Conservation (phyloP, 2,113 vertebrate species). For the Acinonyx jubatus region DNA sequence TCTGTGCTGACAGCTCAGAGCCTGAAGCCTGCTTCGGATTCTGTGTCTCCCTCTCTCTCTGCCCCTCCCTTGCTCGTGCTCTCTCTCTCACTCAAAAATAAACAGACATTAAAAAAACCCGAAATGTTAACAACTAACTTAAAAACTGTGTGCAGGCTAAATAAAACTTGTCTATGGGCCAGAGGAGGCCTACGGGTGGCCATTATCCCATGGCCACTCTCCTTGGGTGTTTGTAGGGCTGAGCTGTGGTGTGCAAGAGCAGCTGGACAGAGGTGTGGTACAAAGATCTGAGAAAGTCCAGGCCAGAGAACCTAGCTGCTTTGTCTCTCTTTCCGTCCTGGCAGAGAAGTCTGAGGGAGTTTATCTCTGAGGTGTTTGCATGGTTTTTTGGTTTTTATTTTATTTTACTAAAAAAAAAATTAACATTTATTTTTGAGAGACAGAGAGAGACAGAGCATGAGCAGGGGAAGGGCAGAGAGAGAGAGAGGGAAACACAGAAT, state of each 20-base stretch:
- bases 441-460: too few species aligned
- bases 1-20: too few species aligned
- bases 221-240: not conserved
- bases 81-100: too few species aligned
- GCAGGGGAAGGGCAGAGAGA: too few species aligned
- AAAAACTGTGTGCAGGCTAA: not conserved
- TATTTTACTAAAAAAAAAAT: too few species aligned
- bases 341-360: not conserved
- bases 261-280: not conserved
- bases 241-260: not conserved
- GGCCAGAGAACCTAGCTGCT: not conserved
- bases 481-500: too few species aligned
- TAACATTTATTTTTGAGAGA: too few species aligned
- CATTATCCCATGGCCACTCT: not conserved
- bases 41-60: too few species aligned
- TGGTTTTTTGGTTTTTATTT: not conserved
- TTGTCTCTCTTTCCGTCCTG: not conserved
- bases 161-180: not conserved
- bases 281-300: not conserved
- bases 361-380: not conserved
- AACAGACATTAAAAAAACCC: too few species aligned
- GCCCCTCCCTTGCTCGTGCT: too few species aligned
- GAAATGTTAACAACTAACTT: not conserved
- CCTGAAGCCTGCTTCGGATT: too few species aligned
- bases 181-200: not conserved